Evolutionary conservation across 2,888 invertebrate species (phyloP).

Genomic region (Dryomyza anilis): DNA sequence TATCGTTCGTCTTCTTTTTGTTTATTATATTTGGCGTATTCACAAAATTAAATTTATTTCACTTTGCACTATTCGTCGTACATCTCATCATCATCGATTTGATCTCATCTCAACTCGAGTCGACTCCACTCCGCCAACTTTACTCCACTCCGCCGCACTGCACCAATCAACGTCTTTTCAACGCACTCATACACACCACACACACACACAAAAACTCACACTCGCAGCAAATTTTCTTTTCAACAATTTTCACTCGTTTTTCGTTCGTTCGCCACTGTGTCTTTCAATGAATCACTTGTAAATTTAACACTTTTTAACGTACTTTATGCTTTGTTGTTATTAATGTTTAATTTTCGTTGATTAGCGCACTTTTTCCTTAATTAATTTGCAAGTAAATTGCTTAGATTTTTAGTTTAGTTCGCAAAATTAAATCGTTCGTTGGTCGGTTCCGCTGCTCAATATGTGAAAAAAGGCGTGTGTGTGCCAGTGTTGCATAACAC

Average conservation of each 20-base stretch:
- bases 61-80: conserved; percentile 14
- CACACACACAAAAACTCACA: conserved; percentile 7
- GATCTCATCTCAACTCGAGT: conserved; percentile 36
- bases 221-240: conserved; percentile 1
- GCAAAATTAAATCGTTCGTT: not conserved
- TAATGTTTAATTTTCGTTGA: not conserved
- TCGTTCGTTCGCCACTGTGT: not conserved
- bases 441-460: conserved; percentile 5
- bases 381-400: not conserved
- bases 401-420: not conserved
- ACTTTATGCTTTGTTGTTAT: not conserved
- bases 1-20: not conserved
- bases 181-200: not conserved
- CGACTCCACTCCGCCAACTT: conserved; percentile 23
- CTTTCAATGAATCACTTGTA: conserved; percentile 5
- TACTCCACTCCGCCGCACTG: conserved; percentile 29
- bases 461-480: conserved; percentile 31
- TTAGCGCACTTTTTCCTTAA: not conserved
- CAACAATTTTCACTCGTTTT: conserved; percentile 8
- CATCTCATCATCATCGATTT: conserved; percentile 39
- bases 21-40: conserved; percentile 12
- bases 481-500: not conserved
- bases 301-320: not conserved
- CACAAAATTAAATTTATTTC: conserved; percentile 8
- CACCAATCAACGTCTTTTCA: conserved; percentile 2